Base-by-base conservation (phyloP, 2,113 vertebrate species). In the Chloropsis hardwickii region DNA sequence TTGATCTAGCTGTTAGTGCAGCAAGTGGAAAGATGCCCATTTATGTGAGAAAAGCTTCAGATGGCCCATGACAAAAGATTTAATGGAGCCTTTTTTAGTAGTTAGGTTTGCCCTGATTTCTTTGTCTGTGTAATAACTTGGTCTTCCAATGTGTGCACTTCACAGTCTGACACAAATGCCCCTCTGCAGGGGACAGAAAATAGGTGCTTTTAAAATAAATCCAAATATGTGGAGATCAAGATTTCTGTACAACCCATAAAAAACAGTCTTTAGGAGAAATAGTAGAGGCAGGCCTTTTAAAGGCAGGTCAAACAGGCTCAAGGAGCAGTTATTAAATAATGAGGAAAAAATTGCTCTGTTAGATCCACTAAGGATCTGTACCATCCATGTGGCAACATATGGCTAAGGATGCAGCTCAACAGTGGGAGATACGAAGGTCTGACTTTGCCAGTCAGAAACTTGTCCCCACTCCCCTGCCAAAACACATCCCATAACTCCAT, bases 371-470 rank as follows among this genome's bases (percentile, higher is more conserved):
- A 45, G 35, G 20, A 12, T 28, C 37, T 70, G 13, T 14, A 13
- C 6, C 22, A 4, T 33, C 3, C 3, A 2, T 16, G 47, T 28
- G 48, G 37, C 11, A 48, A 13, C 6, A 4, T 35, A 27, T 3
- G 28, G 14, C 24, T 28, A 35, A 82, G 35, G 18, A 44, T 40
- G 25, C 31, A 87, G 24, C 45, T 65, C 31, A 69, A 1, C 31
- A 37, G 16, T 12, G 21, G 33, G 9, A 51, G 20, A 7, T 14
- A 24, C 0, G 0, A 88, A 72, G 8, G 16, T 65, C n/a, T 88
- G 29, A 44, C 48, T 81, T 69, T 56, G 11, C 9, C 29, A 53
- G 44, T 19, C 16, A 45, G 22, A 54, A 76, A 39, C 5, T 56
- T 65, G 9, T 7, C 31, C 14, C 17, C 23, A 4, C 3, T 88